These are phyloP conservation scores for Peromyscus polionotus DNA, from an alignment of 2,113 vertebrate species.

Conservation along the genomic window DNA sequence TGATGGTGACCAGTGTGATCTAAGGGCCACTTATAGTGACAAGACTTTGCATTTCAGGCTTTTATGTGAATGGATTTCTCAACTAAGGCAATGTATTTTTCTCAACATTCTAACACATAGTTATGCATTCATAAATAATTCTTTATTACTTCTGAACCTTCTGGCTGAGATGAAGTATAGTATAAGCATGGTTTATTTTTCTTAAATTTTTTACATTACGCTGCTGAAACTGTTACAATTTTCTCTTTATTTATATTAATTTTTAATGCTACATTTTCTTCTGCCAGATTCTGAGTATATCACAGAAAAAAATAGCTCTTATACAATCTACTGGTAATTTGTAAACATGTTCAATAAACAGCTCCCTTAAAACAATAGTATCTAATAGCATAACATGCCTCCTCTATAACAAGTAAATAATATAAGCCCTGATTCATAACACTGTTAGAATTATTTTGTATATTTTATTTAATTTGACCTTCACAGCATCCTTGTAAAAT, in stretches of 20 bases:
- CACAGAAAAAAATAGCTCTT: slow-evolving; percentile 28
- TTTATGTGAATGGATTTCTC: slow-evolving; percentile 25
- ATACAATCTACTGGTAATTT: not conserved
- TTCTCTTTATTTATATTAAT: slow-evolving; percentile 26
- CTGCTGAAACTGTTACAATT: not conserved
- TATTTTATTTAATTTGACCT: slow-evolving; percentile 47
- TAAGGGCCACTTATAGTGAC: slow-evolving; percentile 75
- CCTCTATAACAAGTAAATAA: not conserved
- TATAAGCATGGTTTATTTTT: not conserved
- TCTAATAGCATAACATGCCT: not conserved
- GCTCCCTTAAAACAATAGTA: not conserved
- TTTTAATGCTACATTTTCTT: not conserved
- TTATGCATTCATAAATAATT: not conserved
- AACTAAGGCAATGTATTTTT: not conserved
- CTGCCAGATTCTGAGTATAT: not conserved
- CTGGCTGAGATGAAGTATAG: not conserved
- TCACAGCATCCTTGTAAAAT: slow-evolving; percentile 20
- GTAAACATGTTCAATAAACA: not conserved
- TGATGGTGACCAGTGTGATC: slow-evolving; percentile 80
- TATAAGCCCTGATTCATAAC: not conserved
- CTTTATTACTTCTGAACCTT: not conserved
- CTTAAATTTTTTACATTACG: not conserved
- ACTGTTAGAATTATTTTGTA: not conserved
- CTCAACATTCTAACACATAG: not conserved
- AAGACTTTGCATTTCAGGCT: slow-evolving; percentile 69